Evolutionary conservation across 2,113 vertebrate genomes (phyloP).

Genomic region (Pteruthius melanotis): DNA sequence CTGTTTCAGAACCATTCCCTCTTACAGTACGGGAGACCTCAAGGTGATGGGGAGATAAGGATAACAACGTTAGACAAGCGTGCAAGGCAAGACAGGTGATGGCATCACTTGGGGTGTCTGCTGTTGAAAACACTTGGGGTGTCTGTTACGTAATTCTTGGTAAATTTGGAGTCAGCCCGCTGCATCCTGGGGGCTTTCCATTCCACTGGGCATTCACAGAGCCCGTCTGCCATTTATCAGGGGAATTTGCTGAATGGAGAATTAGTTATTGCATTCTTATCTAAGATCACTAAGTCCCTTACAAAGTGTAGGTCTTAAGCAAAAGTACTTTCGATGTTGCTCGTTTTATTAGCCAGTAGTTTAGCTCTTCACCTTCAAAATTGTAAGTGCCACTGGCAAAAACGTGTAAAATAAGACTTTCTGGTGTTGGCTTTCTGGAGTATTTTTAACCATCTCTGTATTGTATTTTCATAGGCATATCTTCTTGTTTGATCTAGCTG

Average conservation of each 20-base stretch:
- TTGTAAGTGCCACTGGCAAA: background rate
- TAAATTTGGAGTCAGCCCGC: background rate
- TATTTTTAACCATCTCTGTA: background rate
- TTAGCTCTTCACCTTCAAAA: background rate
- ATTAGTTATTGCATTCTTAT: background rate
- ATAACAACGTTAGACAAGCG: constrained; percentile 92
- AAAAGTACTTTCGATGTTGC: background rate
- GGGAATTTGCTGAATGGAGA: background rate
- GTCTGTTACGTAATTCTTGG: background rate
- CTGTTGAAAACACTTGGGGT: background rate
- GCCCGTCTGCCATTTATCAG: background rate
- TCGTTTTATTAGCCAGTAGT: background rate
- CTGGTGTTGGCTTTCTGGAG: background rate
- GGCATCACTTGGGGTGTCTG: background rate
- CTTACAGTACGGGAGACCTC: constrained; percentile 88
- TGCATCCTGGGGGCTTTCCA: background rate
- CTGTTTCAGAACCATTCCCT: constrained; percentile 88
- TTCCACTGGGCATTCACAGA: background rate
- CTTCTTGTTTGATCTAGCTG: constrained; percentile 92
- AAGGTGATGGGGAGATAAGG: constrained; percentile 93
- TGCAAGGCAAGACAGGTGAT: constrained; percentile 94
- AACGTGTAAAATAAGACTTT: background rate
- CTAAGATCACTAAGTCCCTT: background rate
- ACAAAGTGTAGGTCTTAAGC: background rate
- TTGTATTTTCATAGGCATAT: constrained; percentile 84